phyloP scores from a whole-genome alignment of 2,797 vertebrate species.

The Thalassophryne amazonica region DNA sequence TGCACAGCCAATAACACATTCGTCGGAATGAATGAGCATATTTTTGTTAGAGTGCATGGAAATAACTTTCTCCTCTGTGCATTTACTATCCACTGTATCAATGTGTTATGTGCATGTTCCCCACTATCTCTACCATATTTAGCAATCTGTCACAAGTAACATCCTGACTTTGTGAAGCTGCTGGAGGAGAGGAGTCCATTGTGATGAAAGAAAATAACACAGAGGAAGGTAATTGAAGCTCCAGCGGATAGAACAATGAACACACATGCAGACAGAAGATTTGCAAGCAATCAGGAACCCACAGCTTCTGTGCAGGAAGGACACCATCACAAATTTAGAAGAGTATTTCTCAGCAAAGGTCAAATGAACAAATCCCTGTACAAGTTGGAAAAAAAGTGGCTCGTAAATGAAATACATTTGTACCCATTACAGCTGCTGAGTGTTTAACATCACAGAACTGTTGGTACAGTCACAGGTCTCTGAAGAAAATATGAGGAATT shows the following conservation, averaged over 20 bases:
- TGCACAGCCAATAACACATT: no score
- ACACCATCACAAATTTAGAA: background rate
- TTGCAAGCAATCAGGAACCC: background rate
- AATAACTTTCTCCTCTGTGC: constrained; percentile 4
- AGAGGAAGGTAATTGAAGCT: constrained; percentile 20
- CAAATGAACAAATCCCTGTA: background rate
- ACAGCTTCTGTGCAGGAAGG: background rate
- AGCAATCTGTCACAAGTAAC: constrained; percentile 33
- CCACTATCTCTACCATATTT: constrained; percentile 12
- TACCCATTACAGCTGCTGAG: background rate
- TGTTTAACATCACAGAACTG: background rate
- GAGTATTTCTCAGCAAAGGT: background rate
- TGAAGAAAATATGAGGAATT: background rate
- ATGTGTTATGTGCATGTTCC: constrained; percentile 18
- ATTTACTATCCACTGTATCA: constrained; percentile 47
- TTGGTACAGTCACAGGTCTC: background rate
- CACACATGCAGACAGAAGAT: background rate
- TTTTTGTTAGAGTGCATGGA: constrained; percentile 16
- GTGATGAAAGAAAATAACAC: constrained; percentile 26
- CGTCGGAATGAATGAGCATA: no score
- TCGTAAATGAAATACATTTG: no score
- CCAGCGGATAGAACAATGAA: constrained; percentile 21
- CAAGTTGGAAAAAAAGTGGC: background rate
- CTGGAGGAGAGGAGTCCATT: constrained; percentile 18
- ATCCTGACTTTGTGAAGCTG: constrained; percentile 15